These are phyloP conservation scores for Escarpia spicata DNA, from an alignment of 2,888 invertebrate genomes.

Conservation along the genomic window DNA sequence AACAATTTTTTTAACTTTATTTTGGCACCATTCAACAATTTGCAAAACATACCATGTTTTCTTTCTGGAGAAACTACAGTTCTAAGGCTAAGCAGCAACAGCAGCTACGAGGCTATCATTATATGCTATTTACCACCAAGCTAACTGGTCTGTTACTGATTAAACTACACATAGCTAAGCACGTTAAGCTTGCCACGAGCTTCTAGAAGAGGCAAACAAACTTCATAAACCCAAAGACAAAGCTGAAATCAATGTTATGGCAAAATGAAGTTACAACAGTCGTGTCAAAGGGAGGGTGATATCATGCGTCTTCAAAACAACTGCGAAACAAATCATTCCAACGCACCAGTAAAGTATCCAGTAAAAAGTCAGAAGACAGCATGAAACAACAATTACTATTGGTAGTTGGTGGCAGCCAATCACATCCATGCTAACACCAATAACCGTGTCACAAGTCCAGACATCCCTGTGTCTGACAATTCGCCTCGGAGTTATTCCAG, in stretches of 20 bases:
- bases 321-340: background rate
- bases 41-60: background rate
- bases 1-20: too few relatives aligned
- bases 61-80: background rate
- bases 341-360: background rate
- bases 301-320: slow-evolving; percentile 4
- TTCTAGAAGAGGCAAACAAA: background rate
- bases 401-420: slow-evolving; percentile 3
- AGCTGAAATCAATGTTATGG: background rate
- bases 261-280: slow-evolving; percentile 12
- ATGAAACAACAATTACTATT: slow-evolving; percentile 3
- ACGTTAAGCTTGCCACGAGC: background rate
- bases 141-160: background rate
- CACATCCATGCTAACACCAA: background rate
- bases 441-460: background rate
- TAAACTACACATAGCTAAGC: background rate
- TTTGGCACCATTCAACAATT: background rate
- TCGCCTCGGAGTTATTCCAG: background rate
- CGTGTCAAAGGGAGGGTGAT: background rate
- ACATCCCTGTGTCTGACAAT: background rate
- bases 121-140: background rate
- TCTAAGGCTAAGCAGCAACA: background rate
- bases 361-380: background rate
- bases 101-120: background rate
- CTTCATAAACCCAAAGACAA: background rate